Conservation (phyloP, 2,113 vertebrate species). For the Alligator sinensis region DNA sequence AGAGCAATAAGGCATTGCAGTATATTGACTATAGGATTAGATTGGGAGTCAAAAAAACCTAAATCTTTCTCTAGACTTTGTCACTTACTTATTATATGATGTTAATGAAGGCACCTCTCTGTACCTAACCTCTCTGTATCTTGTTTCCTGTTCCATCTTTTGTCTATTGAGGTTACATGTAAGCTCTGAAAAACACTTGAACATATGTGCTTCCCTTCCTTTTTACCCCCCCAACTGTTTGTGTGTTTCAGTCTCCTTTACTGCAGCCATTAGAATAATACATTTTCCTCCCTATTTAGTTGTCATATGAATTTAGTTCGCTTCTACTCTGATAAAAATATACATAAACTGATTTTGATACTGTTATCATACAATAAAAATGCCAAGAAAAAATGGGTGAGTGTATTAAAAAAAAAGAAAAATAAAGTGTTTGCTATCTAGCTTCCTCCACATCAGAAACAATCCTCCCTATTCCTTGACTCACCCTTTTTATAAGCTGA, state of each 20-base stretch:
- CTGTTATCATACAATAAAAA: conserved; percentile 6
- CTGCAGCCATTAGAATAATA: neutral
- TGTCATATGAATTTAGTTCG: neutral
- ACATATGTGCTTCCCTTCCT: neutral
- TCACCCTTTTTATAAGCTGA: neutral
- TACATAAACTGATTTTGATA: neutral
- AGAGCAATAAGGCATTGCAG: neutral
- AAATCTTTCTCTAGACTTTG: neutral
- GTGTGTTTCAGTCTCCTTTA: neutral
- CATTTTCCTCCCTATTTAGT: neutral
- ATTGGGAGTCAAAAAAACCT: neutral
- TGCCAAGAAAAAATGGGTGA: neutral
- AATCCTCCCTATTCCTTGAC: neutral
- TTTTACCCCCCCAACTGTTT: neutral
- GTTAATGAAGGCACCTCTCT: neutral
- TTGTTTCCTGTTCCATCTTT: neutral
- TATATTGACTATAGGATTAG: neutral
- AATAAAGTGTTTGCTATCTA: neutral
- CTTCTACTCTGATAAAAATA: conserved; percentile 2
- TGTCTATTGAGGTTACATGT: neutral
- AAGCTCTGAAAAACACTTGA: neutral
- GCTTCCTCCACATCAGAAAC: neutral
- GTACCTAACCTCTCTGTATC: neutral
- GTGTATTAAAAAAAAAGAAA: neutral
- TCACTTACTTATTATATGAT: neutral